A percentile compares a stretch with the other conserved stretches of the same genome.
Conservation (phyloP, 2,113 vertebrate genomes). For the Pseudopodoces humilis region DNA sequence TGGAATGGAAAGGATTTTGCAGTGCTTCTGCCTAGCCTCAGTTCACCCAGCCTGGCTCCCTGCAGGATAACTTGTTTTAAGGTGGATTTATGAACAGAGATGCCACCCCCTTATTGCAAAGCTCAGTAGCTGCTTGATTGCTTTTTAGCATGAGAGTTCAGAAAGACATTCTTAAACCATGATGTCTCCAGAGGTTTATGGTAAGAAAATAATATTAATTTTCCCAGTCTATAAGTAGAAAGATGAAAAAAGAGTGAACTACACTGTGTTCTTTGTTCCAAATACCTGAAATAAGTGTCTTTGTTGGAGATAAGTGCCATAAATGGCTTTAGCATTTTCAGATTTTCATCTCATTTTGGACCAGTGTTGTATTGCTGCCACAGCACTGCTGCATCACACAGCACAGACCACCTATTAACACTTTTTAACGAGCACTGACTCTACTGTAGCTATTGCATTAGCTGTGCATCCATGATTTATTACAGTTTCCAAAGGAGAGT, state of each 20-base stretch:
- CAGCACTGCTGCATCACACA: neutral
- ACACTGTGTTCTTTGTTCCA: neutral
- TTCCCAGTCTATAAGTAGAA: neutral
- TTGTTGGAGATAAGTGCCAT: neutral
- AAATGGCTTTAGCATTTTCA: neutral
- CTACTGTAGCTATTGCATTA: neutral
- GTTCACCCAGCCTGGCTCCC: neutral
- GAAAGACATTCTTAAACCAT: neutral
- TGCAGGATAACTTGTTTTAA: neutral
- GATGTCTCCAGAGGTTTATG: neutral
- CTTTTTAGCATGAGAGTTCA: neutral
- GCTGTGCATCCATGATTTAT: neutral
- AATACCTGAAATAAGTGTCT: neutral
- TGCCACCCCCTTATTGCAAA: neutral
- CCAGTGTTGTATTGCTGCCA: neutral
- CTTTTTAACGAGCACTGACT: neutral
- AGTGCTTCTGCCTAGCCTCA: neutral
- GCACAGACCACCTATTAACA: neutral
- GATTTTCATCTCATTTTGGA: neutral
- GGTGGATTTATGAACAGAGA: neutral
- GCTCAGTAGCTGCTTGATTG: neutral
- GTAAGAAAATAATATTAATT: conserved; percentile 17
- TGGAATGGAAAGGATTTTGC: neutral
- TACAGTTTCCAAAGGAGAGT: neutral
- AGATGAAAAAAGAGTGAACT: neutral